Conservation (phyloP, 2,888 invertebrate genomes). For the Ischnus inquisitorius region DNA sequence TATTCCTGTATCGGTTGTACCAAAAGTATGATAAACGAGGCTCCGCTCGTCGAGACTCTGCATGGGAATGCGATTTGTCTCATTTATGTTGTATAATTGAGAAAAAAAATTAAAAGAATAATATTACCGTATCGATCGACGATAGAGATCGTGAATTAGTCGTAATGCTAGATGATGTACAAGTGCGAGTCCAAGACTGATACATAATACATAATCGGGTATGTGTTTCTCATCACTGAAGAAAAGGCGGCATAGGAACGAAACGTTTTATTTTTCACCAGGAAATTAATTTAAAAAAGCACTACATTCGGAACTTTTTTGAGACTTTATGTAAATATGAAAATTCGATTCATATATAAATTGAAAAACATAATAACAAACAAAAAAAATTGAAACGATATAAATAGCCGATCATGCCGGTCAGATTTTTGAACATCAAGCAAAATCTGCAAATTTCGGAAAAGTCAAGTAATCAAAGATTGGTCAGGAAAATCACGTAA, state of each 20-base stretch:
- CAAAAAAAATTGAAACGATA: too few relatives aligned
- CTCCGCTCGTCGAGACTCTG: slow-evolving; percentile 68
- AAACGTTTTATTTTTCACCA: neutral
- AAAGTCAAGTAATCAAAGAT: too few relatives aligned
- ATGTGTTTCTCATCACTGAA: neutral
- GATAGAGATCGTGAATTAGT: neutral
- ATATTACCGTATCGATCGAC: neutral
- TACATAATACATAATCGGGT: neutral
- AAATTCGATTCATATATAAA: neutral
- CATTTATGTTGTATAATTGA: slow-evolving; percentile 64
- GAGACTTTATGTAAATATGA: neutral
- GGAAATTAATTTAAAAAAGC: neutral
- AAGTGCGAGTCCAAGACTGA: neutral
- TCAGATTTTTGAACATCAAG: too few relatives aligned
- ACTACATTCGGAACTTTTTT: neutral
- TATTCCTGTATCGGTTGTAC: neutral
- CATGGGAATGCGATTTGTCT: slow-evolving; percentile 81
- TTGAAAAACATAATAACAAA: too few relatives aligned
- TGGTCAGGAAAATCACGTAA: too few relatives aligned
- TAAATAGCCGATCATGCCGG: too few relatives aligned
- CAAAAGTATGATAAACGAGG: neutral
- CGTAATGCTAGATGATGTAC: neutral
- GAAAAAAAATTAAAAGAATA: neutral
- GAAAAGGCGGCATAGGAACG: neutral
- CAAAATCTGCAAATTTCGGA: too few relatives aligned